These are phyloP conservation scores for Drosophila niveifrons DNA, from an alignment of 2,888 invertebrate species.

Conservation along the genomic window DNA sequence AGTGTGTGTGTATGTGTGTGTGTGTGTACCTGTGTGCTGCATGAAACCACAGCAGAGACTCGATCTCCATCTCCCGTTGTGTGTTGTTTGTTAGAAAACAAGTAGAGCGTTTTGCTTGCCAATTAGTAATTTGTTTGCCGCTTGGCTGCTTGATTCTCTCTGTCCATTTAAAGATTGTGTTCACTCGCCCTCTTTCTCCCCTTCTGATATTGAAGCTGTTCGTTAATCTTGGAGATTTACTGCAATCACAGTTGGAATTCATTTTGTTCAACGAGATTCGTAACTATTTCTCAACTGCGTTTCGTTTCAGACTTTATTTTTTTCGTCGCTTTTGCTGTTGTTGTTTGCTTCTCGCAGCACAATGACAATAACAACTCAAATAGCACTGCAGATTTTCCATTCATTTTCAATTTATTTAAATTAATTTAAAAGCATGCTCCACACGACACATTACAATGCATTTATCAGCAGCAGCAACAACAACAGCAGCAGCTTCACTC, in stretches of 20 bases:
- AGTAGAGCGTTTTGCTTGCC: conserved; percentile 79
- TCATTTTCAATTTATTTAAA: conserved; percentile 71
- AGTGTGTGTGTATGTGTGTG: too few species aligned
- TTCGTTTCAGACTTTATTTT: neutral
- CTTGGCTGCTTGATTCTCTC: conserved; percentile 43
- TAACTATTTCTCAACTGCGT: conserved; percentile 2
- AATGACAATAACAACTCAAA: conserved; percentile 27
- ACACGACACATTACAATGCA: conserved; percentile 55
- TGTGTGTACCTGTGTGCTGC: too few species aligned
- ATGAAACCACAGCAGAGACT: conserved; percentile 21
- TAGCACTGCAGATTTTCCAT: conserved; percentile 34
- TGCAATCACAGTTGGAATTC: conserved; percentile 10
- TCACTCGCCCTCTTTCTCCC: neutral
- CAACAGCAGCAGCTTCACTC: neutral
- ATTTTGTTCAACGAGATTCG: neutral
- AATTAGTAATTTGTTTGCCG: conserved; percentile 77
- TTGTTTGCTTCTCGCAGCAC: too few species aligned
- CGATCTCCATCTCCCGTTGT: neutral
- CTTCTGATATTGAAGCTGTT: neutral
- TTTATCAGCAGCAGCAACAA: conserved; percentile 46
- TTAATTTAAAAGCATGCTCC: conserved; percentile 60
- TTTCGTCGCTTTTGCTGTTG: too few species aligned
- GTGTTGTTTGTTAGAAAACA: conserved; percentile 75
- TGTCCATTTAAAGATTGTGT: conserved; percentile 8
- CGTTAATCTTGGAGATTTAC: conserved; percentile 1